phyloP scores from a whole-genome alignment of 1,140 invertebrate species.

The Bombus haemorrhoidalis region DNA sequence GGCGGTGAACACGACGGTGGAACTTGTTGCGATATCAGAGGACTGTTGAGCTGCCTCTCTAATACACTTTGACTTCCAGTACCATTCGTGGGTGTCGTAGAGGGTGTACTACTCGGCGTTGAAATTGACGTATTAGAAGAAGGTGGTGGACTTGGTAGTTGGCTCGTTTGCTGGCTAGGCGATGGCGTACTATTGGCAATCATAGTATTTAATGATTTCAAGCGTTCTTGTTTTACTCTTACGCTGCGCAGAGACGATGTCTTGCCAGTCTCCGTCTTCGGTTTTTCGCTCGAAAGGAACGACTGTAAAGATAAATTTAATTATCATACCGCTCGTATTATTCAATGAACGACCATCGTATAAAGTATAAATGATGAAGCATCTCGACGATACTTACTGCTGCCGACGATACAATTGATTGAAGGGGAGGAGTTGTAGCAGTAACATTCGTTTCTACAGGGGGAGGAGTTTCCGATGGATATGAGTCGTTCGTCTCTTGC shows the following conservation, averaged over 20 bases:
- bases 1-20: slow-evolving; percentile 73
- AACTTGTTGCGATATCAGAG: slow-evolving; percentile 77
- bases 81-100: slow-evolving; percentile 72
- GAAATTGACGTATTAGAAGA: slow-evolving; percentile 76
- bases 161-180: slow-evolving; percentile 63
- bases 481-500: slow-evolving; percentile 72
- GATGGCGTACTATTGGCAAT: slow-evolving; percentile 72
- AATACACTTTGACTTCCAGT: slow-evolving; percentile 74
- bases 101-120: slow-evolving; percentile 74
- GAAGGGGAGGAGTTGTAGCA: slow-evolving; percentile 71
- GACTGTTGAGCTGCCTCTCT: slow-evolving; percentile 79
- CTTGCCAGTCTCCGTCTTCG: slow-evolving; percentile 81
- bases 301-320: slow-evolving; percentile 60
- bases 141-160: slow-evolving; percentile 75
- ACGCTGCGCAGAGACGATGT: slow-evolving; percentile 84
- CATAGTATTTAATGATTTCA: slow-evolving; percentile 80
- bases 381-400: slow-evolving; percentile 66
- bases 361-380: neutral
- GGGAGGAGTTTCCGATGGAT: slow-evolving; percentile 68
- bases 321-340: neutral
- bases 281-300: slow-evolving; percentile 80
- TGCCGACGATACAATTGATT: slow-evolving; percentile 75
- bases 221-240: slow-evolving; percentile 85
- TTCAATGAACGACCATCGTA: too few species aligned
- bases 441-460: slow-evolving; percentile 61